phyloP scores from a whole-genome alignment of 23 tunicate genomes.

The Ascidia mentula region DNA sequence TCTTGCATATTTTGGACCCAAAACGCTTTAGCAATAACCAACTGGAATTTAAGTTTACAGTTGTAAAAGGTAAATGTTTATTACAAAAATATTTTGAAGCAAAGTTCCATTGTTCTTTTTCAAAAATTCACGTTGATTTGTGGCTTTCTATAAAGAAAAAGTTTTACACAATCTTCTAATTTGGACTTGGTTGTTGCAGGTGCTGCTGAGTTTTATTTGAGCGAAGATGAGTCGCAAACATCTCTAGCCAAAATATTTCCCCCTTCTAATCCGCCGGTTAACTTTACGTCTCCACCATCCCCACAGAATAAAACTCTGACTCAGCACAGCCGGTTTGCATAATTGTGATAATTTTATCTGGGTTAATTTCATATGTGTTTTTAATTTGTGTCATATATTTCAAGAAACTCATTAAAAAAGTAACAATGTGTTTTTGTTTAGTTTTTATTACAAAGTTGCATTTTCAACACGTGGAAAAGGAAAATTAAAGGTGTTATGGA shows the following conservation, averaged over 20 bases:
- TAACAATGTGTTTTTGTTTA: neutral
- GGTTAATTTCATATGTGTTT: no score
- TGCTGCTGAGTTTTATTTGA: constrained; percentile 2
- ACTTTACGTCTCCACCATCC: neutral
- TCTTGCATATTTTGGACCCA: neutral
- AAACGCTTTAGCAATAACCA: neutral
- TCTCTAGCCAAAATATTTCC: neutral
- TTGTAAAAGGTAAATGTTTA: neutral
- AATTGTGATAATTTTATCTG: no score
- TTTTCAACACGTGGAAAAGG: neutral
- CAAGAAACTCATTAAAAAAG: neutral
- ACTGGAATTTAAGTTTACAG: neutral
- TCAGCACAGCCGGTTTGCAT: neutral
- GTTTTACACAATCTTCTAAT: neutral
- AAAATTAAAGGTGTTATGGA: neutral
- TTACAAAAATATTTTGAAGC: neutral
- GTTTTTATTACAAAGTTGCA: constrained; percentile 16
- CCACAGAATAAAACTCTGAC: neutral
- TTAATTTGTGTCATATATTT: no score
- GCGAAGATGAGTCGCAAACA: neutral
- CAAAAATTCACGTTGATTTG: neutral
- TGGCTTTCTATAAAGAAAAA: neutral
- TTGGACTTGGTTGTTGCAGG: neutral
- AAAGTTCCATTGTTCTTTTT: neutral
- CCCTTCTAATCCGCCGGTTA: neutral